phyloP scores from a whole-genome alignment of 1,140 invertebrate genomes.

The Portunus trituberculatus region DNA sequence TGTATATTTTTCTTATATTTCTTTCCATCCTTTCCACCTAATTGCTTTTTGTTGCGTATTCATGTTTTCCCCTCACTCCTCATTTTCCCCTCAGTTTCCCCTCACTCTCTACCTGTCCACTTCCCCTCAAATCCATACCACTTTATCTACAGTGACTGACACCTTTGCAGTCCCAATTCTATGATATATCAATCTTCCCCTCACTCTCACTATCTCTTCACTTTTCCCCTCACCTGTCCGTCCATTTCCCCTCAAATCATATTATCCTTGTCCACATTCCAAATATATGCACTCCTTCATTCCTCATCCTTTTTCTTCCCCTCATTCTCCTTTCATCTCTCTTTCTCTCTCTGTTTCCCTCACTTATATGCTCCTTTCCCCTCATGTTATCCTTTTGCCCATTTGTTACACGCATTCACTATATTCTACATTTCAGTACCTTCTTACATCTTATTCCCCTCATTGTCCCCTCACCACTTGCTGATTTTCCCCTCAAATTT shows the following conservation, averaged over 20 bases:
- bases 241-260: no score
- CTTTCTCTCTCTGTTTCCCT: background rate
- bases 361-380: background rate
- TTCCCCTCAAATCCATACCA: background rate
- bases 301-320: background rate
- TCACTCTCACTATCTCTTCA: no score
- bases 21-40: background rate
- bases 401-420: background rate
- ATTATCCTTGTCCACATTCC: no score
- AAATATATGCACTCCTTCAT: background rate
- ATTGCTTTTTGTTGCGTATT: background rate
- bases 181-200: no score
- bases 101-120: background rate
- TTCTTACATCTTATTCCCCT: background rate
- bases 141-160: background rate
- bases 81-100: background rate
- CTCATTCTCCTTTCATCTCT: background rate
- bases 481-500: no score
- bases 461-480: background rate
- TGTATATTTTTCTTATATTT: no score
- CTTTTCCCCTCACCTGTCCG: no score
- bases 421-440: no score
- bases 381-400: background rate
- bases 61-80: background rate
- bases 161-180: background rate